Evolutionary conservation across 2,113 vertebrate species (phyloP).

Genomic region (Zosterops borbonicus): DNA sequence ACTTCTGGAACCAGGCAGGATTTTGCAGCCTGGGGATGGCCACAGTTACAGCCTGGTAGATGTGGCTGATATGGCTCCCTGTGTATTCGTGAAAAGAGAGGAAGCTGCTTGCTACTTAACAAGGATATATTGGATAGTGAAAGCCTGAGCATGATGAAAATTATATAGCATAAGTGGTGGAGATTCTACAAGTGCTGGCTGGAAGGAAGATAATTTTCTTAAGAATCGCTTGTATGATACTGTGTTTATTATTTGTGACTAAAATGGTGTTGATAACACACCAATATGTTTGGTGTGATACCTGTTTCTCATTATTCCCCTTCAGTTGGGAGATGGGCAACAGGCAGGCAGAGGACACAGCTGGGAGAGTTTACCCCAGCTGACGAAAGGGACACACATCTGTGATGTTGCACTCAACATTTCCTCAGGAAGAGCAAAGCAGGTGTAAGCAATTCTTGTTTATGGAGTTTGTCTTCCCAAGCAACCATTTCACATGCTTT

Average conservation of each 20-base stretch:
- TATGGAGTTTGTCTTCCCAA: background rate
- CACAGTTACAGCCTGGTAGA: background rate
- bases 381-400: no score
- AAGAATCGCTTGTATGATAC: background rate
- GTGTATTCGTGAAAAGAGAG: background rate
- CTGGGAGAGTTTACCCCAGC: rapidly evolving
- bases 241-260: background rate
- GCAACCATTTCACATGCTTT: background rate
- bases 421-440: background rate
- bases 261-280: background rate
- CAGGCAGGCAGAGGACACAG: background rate
- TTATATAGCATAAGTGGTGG: no score
- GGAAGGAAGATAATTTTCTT: background rate
- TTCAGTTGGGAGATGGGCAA: background rate
- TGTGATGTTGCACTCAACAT: no score
- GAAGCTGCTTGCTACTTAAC: background rate
- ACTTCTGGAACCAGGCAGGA: background rate
- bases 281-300: background rate
- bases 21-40: background rate
- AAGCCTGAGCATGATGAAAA: background rate
- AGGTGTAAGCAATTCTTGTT: rapidly evolving
- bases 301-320: background rate
- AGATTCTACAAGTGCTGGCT: background rate
- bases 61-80: background rate
- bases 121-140: background rate